Conservation (phyloP, 2,113 vertebrate species). For the Dryoscopus gambensis region DNA sequence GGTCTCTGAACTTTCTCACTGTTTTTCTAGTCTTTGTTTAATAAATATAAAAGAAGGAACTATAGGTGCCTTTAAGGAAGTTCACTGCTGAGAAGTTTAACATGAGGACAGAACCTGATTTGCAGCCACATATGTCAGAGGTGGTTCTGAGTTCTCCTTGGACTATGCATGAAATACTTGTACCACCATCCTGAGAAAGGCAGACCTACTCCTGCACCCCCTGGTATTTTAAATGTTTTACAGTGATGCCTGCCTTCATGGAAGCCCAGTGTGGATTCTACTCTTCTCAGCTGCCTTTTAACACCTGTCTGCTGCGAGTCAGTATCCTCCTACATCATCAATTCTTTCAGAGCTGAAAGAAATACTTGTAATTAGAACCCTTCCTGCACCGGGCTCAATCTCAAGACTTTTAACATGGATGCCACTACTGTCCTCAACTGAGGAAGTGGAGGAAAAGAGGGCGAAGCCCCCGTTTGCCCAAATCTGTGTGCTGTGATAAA, state of each 20-base stretch:
- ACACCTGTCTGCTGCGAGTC: rapidly evolving
- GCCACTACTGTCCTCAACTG: neutral
- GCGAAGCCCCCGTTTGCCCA: rapidly evolving
- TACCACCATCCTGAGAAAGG: neutral
- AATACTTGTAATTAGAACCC: neutral
- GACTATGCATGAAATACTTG: neutral
- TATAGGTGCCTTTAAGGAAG: neutral
- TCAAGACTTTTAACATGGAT: neutral
- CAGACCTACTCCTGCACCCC: neutral
- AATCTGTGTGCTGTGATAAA: neutral
- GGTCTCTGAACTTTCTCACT: neutral
- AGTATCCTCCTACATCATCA: neutral
- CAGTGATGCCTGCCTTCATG: neutral
- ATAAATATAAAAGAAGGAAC: neutral
- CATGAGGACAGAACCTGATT: neutral
- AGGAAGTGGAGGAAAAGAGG: neutral
- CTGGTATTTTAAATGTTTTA: neutral
- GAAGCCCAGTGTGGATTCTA: rapidly evolving
- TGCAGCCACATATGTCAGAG: rapidly evolving
- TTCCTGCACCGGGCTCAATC: neutral
- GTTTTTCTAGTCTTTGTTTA: neutral
- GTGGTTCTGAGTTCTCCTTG: neutral
- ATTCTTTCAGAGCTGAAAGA: neutral
- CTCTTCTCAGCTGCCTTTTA: neutral
- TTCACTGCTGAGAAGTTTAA: neutral